phyloP scores from a whole-genome alignment of 2,113 vertebrate genomes.

The Pithys albifrons region DNA sequence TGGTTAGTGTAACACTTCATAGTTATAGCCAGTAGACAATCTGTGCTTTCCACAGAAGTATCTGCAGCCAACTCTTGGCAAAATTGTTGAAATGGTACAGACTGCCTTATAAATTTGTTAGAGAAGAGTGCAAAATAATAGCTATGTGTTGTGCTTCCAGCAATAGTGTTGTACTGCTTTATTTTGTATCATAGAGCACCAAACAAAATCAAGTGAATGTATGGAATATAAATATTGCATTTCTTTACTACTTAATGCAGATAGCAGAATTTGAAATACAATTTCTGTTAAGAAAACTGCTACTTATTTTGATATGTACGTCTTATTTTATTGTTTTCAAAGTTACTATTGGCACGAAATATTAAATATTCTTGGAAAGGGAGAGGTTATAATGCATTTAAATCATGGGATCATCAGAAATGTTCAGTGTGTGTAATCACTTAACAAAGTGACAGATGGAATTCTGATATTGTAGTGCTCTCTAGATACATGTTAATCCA shows the following conservation, averaged over 20 bases:
- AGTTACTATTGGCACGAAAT: neutral
- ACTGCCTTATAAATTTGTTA: neutral
- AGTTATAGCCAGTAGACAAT: neutral
- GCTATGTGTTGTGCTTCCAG: neutral
- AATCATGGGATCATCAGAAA: neutral
- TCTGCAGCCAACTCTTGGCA: neutral
- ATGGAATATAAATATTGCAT: neutral
- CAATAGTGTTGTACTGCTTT: neutral
- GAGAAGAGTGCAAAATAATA: neutral
- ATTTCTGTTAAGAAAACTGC: neutral
- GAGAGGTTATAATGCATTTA: neutral
- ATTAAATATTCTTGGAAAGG: neutral
- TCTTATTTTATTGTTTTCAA: neutral
- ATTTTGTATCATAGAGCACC: neutral
- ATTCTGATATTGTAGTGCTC: slow-evolving; percentile 9
- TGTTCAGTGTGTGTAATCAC: neutral
- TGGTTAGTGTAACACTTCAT: neutral
- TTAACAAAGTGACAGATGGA: neutral
- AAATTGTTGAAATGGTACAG: neutral
- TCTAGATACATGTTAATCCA: neutral
- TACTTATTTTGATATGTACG: neutral
- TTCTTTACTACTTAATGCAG: neutral
- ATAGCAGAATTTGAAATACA: neutral
- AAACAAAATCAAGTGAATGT: neutral
- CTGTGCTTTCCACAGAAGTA: neutral